These are phyloP conservation scores for Geotrupes spiniger DNA, from an alignment of 2,888 invertebrate genomes.

Conservation along the genomic window DNA sequence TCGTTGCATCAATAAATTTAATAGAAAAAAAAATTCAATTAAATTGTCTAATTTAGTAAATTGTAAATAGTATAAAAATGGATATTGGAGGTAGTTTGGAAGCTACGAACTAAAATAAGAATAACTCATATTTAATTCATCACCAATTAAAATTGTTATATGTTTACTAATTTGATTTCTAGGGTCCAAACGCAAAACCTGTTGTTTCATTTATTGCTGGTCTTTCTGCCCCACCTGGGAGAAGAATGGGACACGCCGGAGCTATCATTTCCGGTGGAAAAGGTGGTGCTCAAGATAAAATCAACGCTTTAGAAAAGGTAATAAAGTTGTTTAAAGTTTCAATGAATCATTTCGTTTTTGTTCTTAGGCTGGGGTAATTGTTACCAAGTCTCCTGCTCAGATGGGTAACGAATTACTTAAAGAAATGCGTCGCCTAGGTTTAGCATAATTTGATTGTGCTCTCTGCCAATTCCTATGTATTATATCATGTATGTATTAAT, in stretches of 20 bases:
- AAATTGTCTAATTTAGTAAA: no score
- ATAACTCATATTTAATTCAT: no score
- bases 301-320: slow-evolving; percentile 83
- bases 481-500: no score
- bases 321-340: slow-evolving; percentile 2
- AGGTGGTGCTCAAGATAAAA: slow-evolving; percentile 97
- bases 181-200: slow-evolving; percentile 90
- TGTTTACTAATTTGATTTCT: slow-evolving; percentile 34
- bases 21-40: no score
- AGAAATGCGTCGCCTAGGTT: slow-evolving; percentile 80
- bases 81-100: no score
- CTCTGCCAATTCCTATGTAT: no score
- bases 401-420: slow-evolving; percentile 88
- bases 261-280: slow-evolving; percentile 99
- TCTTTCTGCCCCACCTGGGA: slow-evolving; percentile 94
- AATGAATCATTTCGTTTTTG: slow-evolving; percentile 1
- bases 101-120: no score
- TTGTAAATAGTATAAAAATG: no score
- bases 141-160: no score
- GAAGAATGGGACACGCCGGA: slow-evolving; percentile 99
- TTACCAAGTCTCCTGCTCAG: slow-evolving; percentile 93
- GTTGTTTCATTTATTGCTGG: slow-evolving; percentile 99
- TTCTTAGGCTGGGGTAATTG: slow-evolving; percentile 78
- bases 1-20: slow-evolving; percentile 16
- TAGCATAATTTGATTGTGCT: slow-evolving; percentile 37